Evolutionary conservation across 2,797 vertebrate species (phyloP).

Genomic region (Acropternis orthonyx): DNA sequence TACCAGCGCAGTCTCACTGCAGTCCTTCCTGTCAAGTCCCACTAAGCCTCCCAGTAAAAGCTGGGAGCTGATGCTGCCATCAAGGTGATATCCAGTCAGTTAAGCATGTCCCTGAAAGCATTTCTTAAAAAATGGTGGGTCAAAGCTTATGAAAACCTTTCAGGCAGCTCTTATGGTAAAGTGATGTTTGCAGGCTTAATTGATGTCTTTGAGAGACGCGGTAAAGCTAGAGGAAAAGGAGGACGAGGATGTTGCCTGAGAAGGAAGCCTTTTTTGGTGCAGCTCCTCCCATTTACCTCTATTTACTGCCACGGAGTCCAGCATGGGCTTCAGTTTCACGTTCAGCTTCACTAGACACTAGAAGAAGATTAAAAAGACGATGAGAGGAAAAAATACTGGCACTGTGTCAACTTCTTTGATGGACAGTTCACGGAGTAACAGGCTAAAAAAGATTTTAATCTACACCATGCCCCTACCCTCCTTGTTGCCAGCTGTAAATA

Average conservation of each 20-base stretch:
- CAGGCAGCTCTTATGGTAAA: conserved; percentile 16
- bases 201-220: conserved; percentile 57
- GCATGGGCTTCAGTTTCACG: conserved; percentile 93
- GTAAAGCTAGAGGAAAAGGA: conserved; percentile 47
- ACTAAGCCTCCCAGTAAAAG: conserved; percentile 20
- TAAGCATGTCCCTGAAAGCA: conserved; percentile 32
- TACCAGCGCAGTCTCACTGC: background rate
- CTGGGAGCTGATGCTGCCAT: background rate
- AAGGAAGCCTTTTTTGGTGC: conserved; percentile 83
- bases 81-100: background rate
- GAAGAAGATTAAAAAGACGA: conserved; percentile 2
- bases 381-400: background rate
- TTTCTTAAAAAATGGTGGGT: conserved; percentile 15
- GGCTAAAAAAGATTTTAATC: background rate
- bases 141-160: conserved; percentile 35
- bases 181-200: conserved; percentile 45
- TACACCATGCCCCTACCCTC: background rate
- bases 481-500: background rate
- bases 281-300: conserved; percentile 93
- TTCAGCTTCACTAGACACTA: conserved; percentile 94
- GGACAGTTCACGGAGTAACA: background rate
- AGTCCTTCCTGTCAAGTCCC: conserved; percentile 5
- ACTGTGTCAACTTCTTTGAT: background rate
- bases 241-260: conserved; percentile 61
- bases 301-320: conserved; percentile 89